phyloP scores from a whole-genome alignment of 2,113 vertebrate species.

The Larimichthys polyactis region DNA sequence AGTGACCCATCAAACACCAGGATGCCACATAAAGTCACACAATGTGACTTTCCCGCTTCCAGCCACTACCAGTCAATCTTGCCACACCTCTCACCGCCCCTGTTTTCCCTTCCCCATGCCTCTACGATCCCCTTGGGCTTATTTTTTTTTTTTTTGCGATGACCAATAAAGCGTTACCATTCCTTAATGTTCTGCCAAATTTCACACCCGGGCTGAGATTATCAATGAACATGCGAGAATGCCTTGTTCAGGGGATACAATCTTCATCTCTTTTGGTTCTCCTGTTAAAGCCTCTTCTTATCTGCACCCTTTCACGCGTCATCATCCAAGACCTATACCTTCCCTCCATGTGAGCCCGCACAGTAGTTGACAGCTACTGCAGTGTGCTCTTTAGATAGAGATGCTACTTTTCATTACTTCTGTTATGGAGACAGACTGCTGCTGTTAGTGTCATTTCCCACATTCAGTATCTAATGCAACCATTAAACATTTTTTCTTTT shows the following conservation, averaged over 20 bases:
- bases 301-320: slow-evolving; percentile 70
- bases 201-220: slow-evolving; percentile 74
- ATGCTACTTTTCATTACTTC: slow-evolving; percentile 44
- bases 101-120: slow-evolving; percentile 11
- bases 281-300: slow-evolving; percentile 63
- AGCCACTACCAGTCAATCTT: slow-evolving; percentile 30
- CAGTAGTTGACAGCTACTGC: slow-evolving; percentile 66
- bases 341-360: slow-evolving; percentile 44
- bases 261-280: slow-evolving; percentile 56
- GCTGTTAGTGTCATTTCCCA: neutral
- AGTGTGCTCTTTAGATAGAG: slow-evolving; percentile 41
- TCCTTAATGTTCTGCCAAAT: slow-evolving; percentile 71
- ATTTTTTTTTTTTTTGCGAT: slow-evolving; percentile 42
- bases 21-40: slow-evolving; percentile 78
- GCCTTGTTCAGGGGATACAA: slow-evolving; percentile 28
- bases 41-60: slow-evolving; percentile 68
- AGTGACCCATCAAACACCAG: slow-evolving; percentile 81
- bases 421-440: neutral
- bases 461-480: neutral
- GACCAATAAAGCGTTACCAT: slow-evolving; percentile 66
- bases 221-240: slow-evolving; percentile 63
- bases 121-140: slow-evolving; percentile 34
- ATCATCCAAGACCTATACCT: slow-evolving; percentile 39
- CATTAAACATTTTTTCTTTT: neutral
- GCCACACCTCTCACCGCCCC: slow-evolving; percentile 4